Percentiles rank a stretch among this genome's conserved stretches.
Conservation (phyloP, 2,113 vertebrate species). For the Ctenomys sociabilis region DNA sequence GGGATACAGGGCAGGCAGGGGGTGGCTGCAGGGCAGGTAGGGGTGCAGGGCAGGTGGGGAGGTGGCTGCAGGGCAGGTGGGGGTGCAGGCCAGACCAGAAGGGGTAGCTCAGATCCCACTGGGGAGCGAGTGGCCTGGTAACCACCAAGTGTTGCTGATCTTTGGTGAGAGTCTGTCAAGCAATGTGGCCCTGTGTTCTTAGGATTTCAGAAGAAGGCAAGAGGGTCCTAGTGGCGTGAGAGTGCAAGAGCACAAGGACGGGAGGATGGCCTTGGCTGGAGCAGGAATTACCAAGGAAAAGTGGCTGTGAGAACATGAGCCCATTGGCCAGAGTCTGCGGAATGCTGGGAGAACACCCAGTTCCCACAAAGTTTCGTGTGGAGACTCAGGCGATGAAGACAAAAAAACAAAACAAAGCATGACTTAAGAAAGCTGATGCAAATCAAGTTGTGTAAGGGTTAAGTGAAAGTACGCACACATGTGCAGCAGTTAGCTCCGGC, state of each 20-base stretch:
- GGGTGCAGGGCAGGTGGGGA: not conserved
- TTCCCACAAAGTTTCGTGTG: not conserved
- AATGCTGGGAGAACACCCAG: not conserved
- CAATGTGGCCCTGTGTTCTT: not conserved
- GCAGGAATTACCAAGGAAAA: not conserved
- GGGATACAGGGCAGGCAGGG: not conserved
- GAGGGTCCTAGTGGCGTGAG: not conserved
- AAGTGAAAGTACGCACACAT: constrained; percentile 27
- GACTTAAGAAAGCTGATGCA: constrained; percentile 16
- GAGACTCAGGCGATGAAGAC: not conserved
- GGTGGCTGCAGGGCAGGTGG: not conserved
- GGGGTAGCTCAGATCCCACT: accelerated
- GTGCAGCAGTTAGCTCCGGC: constrained; percentile 40
- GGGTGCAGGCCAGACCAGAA: not conserved
- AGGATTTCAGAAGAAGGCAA: not conserved
- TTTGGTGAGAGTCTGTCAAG: not conserved
- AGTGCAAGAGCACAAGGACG: not conserved
- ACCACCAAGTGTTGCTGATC: not conserved
- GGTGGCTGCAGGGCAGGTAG: not conserved
- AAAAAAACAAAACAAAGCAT: not conserved
- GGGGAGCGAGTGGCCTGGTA: not conserved
- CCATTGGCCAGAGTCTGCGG: not conserved
- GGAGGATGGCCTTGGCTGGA: not conserved
- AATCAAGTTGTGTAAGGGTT: constrained; percentile 32
- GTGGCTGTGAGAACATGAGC: not conserved